phyloP scores from a whole-genome alignment of 2,888 invertebrate genomes.

The Drosophila longiperda region DNA sequence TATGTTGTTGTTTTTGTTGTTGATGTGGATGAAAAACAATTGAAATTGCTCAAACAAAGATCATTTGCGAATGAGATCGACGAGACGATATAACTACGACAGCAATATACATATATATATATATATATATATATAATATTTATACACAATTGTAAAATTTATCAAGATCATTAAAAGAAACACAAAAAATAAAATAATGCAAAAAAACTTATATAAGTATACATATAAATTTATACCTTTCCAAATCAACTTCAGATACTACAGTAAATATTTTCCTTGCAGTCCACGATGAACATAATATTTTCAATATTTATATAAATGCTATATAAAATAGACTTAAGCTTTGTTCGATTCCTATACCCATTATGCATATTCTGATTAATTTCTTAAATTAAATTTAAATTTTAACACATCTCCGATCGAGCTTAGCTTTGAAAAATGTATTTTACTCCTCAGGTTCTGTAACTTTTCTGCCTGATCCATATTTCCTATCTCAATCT shows the following conservation, averaged over 20 bases:
- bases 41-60: constrained; percentile 78
- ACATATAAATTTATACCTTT: neutral
- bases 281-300: neutral
- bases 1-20: constrained; percentile 39
- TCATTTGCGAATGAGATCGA: constrained; percentile 75
- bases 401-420: neutral
- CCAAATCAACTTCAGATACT: neutral
- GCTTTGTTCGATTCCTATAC: neutral
- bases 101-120: constrained; percentile 6
- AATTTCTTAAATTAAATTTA: neutral
- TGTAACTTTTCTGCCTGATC: neutral
- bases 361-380: neutral
- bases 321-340: neutral
- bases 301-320: neutral
- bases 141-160: too few relatives aligned
- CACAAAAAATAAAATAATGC: neutral
- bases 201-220: too few relatives aligned
- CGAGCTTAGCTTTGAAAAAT: neutral
- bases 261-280: neutral
- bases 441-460: neutral
- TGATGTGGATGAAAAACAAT: constrained; percentile 67
- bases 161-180: constrained; percentile 12
- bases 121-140: too few relatives aligned
- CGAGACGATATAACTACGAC: constrained; percentile 64
- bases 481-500: neutral